Evolutionary conservation across 2,888 invertebrate species (phyloP).

Genomic region (Chrysotoxum bicinctum): DNA sequence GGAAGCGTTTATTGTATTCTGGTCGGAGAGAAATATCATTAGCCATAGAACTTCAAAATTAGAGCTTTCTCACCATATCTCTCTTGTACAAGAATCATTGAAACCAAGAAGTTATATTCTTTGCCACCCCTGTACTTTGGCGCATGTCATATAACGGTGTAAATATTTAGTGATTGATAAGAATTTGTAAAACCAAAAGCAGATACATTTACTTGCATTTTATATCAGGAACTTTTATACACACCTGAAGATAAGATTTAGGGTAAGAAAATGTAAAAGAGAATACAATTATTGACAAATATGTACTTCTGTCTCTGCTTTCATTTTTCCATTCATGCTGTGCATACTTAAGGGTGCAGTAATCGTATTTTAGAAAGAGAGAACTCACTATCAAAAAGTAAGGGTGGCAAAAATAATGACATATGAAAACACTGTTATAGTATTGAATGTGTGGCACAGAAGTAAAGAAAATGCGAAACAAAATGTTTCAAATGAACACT

Average conservation of each 20-base stretch:
- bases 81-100: background rate
- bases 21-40: constrained; percentile 40
- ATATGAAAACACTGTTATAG: constrained; percentile 1
- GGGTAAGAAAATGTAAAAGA: background rate
- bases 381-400: background rate
- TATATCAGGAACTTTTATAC: background rate
- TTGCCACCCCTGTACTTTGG: constrained; percentile 44
- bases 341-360: constrained; percentile 15
- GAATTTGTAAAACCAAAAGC: constrained; percentile 20
- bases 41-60: constrained; percentile 29
- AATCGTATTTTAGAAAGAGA: constrained; percentile 26
- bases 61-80: constrained; percentile 23
- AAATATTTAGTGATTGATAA: constrained; percentile 64
- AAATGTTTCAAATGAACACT: constrained; percentile 23
- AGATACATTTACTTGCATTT: background rate
- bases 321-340: constrained; percentile 39
- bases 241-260: constrained; percentile 27
- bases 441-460: background rate
- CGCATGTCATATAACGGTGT: constrained; percentile 45
- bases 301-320: constrained; percentile 31
- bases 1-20: constrained; percentile 39
- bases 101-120: background rate
- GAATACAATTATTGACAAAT: background rate
- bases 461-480: background rate
- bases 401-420: background rate